Evolutionary conservation across 2,888 invertebrate genomes (phyloP), one percentile per base, ranked within the genome.

Genomic region (Alentia gelatinosa): DNA sequence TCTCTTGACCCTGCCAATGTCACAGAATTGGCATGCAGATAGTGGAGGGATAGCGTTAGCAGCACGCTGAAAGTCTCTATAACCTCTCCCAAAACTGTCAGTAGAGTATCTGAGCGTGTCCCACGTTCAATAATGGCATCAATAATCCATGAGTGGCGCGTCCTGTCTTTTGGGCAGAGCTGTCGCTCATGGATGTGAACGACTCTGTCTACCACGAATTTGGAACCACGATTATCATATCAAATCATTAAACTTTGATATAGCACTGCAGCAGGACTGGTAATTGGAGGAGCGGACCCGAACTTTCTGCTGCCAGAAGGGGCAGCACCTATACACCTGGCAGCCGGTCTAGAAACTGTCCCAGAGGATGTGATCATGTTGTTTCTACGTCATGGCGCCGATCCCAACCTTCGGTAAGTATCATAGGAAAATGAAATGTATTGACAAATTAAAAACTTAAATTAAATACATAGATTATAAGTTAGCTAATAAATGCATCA

Each of bases 321-420:
- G 1, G 89, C 89, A 4, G 68, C 89, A n/a, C 89, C 89, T 23
- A 37, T 89, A 12, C 89, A 89, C 23, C 23, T 89, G n/a, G 89
- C 89, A 23, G 89, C 68, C 1, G 89, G 89, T 7, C 35, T 63
- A 3, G 86, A 86, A 26, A 33, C 15, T 23, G 30, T 47, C 19
- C 86, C 42, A 12, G 63, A 33, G 30, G 63, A 50, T 23, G 7
- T 63, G 9, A 26, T 89, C 37, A 30, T 19, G 7, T 63, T 63
- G 0, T 37, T 89, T 1, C 63, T 89, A 4, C 56, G 39, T n/a
- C 39, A 89, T 56, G 89, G 89, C 4, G 89, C 63, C 3, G 68
- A 89, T 35, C 89, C 89, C 63, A 89, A 89, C 35, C n/a, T 89
- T 0, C 9, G 35, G 89, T 89, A 39, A 42, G 47, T 42, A 42